Evolutionary conservation across 1,140 invertebrate genomes (phyloP).

Genomic region (Drosophila bocqueti): DNA sequence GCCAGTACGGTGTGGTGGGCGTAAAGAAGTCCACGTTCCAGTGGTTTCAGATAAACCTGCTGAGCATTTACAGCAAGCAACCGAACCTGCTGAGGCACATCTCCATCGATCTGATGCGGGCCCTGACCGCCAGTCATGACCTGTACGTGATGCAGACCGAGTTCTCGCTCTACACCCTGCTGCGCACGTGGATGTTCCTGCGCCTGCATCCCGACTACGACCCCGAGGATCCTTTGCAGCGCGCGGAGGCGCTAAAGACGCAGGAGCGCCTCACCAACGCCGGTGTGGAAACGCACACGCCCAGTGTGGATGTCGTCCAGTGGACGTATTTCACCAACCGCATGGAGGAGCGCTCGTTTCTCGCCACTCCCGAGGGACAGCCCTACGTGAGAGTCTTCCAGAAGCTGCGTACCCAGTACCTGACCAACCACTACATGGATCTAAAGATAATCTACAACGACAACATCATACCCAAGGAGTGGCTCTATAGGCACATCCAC

Average conservation of each 20-base stretch:
- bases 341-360: slow-evolving; percentile 87
- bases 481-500: slow-evolving; percentile 88
- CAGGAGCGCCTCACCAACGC: slow-evolving; percentile 63
- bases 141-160: slow-evolving; percentile 93
- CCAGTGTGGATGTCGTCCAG: slow-evolving; percentile 66
- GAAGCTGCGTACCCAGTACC: slow-evolving; percentile 89
- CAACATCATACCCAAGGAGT: slow-evolving; percentile 89
- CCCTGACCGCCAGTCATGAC: slow-evolving; percentile 88
- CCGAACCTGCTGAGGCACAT: slow-evolving; percentile 87
- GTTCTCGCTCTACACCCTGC: slow-evolving; percentile 91
- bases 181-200: slow-evolving; percentile 89
- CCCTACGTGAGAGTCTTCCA: slow-evolving; percentile 88
- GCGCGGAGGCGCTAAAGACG: slow-evolving; percentile 52
- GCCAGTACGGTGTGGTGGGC: slow-evolving; percentile 88
- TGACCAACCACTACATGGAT: slow-evolving; percentile 90
- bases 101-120: slow-evolving; percentile 88
- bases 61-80: slow-evolving; percentile 87
- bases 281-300: slow-evolving; percentile 69
- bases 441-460: slow-evolving; percentile 89
- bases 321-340: slow-evolving; percentile 72
- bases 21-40: slow-evolving; percentile 88
- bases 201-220: slow-evolving; percentile 81
- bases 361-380: slow-evolving; percentile 87
- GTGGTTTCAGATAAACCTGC: slow-evolving; percentile 90
- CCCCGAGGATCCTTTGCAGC: slow-evolving; percentile 68